Base-by-base conservation (phyloP, 2,797 vertebrate species). In the Lacerta viridis region DNA sequence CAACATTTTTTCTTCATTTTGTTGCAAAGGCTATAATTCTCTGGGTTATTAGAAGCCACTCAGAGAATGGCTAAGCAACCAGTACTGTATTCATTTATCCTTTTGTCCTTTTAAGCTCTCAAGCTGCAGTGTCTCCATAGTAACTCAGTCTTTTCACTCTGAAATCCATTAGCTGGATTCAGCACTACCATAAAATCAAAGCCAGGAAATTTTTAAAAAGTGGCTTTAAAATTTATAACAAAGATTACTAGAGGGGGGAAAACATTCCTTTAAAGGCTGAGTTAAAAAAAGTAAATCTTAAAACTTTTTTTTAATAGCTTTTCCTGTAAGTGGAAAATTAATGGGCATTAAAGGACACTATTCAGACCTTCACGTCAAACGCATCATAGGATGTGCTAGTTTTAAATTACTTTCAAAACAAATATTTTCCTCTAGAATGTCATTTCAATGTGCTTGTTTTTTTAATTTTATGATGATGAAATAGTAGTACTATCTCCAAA, bases 21-120 rank as follows among this genome's bases (percentile, higher is more conserved):
- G 64, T 59, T 29, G 81, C 59, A 87, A 93, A 89, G 59, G 71
- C 71, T 90, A 77, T 76, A 93, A 94, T 87, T 83, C 79, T 90
- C 90, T 55, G 90, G 88, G 90, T 94, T 94, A 93, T 93, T 91
- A 92, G 89, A 93, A 94, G 90, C 85, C 93, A 93, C 93, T 94
- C 92, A 85, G 85, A 90, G 92, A 94, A 93, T 76, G 89, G 92
- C 90, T 93, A 95, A 94, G 92, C 92, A 95, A 90, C 86, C 89
- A 88, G 87, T 88, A 92, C 88, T 0, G 0, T 88, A 89, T 88
- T 95, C 95, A 94, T 95, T 95, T 95, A 92, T 94, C 90, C 93
- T 95, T 91, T 96, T 95, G 95, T 96, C 94, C 95, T 96, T 95
- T 95, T 85, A 95, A 94, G 94, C 94, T 95, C 92, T 94, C 94